Percentiles rank a stretch among this genome's conserved stretches.
These are phyloP conservation scores for Aspiorhynchus laticeps DNA, from an alignment of 2,113 vertebrate species.

Conservation along the genomic window DNA sequence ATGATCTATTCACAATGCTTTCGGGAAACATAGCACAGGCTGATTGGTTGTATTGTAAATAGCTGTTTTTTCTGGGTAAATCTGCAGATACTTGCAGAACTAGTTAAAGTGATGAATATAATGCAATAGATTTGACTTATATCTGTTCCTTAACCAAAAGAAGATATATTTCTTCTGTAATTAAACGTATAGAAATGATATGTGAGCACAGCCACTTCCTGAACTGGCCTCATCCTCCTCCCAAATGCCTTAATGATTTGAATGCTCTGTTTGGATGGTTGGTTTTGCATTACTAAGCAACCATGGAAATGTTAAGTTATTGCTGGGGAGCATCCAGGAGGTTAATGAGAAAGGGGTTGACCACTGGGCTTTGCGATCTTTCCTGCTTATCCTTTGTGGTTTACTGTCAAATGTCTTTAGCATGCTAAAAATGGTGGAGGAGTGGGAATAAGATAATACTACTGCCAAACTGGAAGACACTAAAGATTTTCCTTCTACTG, in stretches of 20 bases:
- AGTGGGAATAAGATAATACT: constrained; percentile 33
- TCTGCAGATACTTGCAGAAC: background rate
- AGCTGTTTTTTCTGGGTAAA: background rate
- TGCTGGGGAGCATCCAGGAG: constrained; percentile 60
- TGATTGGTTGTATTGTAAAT: background rate
- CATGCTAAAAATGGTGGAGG: constrained; percentile 54
- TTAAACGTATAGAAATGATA: background rate
- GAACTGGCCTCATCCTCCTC: background rate
- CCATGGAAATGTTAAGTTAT: constrained; percentile 57
- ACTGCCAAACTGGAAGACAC: constrained; percentile 60
- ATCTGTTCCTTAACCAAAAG: background rate
- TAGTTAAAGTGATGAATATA: background rate
- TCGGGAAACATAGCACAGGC: background rate
- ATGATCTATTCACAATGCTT: background rate
- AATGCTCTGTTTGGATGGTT: constrained; percentile 54
- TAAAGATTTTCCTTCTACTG: background rate
- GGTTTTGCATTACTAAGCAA: constrained; percentile 65
- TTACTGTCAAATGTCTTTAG: constrained; percentile 62
- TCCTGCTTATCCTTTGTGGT: constrained; percentile 60
- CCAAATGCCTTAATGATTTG: constrained; percentile 51
- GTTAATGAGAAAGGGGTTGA: constrained; percentile 66
- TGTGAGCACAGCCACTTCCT: background rate
- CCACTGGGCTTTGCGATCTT: constrained; percentile 58
- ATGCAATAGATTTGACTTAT: background rate
- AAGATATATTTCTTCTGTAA: constrained; percentile 2